Conservation (phyloP, 2,888 invertebrate species). For the Crocallis elinguaria region DNA sequence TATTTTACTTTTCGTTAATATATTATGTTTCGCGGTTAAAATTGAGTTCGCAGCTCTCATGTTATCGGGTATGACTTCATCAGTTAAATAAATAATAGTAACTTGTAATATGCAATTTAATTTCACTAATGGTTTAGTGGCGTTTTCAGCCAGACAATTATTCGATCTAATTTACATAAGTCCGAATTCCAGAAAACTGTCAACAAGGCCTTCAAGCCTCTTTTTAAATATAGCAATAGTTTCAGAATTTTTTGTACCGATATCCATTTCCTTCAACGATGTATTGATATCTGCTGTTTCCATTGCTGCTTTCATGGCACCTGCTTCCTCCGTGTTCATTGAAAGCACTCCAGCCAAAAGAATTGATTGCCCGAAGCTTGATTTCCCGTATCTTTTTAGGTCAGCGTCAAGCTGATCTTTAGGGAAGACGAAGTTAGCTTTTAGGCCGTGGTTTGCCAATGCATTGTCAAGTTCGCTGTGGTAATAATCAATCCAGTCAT, state of each 20-base stretch:
- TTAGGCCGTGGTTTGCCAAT: slow-evolving; percentile 40
- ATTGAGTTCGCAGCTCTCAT: too few species aligned
- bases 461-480: slow-evolving; percentile 42
- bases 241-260: neutral
- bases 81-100: too few species aligned
- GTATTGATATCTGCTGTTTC: slow-evolving; percentile 3
- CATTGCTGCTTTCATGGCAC: slow-evolving; percentile 32
- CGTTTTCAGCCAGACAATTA: neutral
- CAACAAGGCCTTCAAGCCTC: slow-evolving; percentile 34
- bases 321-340: slow-evolving; percentile 38
- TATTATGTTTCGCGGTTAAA: too few species aligned
- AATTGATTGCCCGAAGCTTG: slow-evolving; percentile 30
- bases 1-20: too few species aligned
- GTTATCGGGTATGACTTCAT: too few species aligned
- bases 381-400: slow-evolving; percentile 41
- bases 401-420: slow-evolving; percentile 47
- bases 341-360: slow-evolving; percentile 31
- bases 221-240: slow-evolving; percentile 25
- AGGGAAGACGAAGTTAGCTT: slow-evolving; percentile 41
- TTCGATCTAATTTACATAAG: neutral
- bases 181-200: slow-evolving; percentile 27
- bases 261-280: neutral
- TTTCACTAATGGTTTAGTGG: too few species aligned
- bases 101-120: too few species aligned
- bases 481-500: slow-evolving; percentile 48